A percentile compares a stretch with the other conserved stretches of the same genome.
phyloP scores from a whole-genome alignment of 1,140 invertebrate species.

The Drosophila watanabei region DNA sequence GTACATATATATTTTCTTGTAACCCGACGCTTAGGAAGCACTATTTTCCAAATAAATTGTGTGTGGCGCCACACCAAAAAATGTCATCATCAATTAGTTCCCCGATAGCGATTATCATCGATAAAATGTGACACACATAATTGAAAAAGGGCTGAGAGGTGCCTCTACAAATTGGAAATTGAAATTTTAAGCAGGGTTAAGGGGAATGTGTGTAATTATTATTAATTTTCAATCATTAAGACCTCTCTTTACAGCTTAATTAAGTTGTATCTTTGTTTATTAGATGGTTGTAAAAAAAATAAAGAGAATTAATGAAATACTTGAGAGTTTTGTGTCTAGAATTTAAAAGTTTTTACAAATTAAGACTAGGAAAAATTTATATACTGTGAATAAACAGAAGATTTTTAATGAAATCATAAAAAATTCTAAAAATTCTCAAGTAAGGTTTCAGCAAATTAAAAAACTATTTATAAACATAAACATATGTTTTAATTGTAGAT shows the following conservation, averaged over 20 bases:
- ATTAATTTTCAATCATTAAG: neutral
- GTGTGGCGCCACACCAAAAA: conserved; percentile 39
- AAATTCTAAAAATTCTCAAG: too few species aligned
- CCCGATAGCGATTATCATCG: conserved; percentile 6
- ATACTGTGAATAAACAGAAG: too few species aligned
- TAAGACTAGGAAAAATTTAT: too few species aligned
- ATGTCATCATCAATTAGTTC: conserved; percentile 53
- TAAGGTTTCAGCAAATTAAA: too few species aligned
- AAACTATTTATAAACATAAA: too few species aligned
- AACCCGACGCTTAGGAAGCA: conserved; percentile 23
- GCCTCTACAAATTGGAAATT: conserved; percentile 4
- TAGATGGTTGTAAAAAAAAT: neutral
- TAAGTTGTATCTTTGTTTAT: neutral
- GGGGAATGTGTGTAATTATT: neutral
- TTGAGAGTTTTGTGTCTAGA: neutral
- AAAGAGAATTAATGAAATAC: neutral
- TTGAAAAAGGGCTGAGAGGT: conserved; percentile 14
- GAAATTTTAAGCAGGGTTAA: neutral
- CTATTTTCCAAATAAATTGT: conserved; percentile 18
- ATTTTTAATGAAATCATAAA: too few species aligned
- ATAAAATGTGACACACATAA: conserved; percentile 30
- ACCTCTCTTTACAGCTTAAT: neutral
- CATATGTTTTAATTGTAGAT: neutral
- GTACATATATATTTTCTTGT: conserved; percentile 8
- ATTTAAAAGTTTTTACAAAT: too few species aligned